phyloP scores from a whole-genome alignment of 2,888 invertebrate genomes.

The Agonopterix heracliana region DNA sequence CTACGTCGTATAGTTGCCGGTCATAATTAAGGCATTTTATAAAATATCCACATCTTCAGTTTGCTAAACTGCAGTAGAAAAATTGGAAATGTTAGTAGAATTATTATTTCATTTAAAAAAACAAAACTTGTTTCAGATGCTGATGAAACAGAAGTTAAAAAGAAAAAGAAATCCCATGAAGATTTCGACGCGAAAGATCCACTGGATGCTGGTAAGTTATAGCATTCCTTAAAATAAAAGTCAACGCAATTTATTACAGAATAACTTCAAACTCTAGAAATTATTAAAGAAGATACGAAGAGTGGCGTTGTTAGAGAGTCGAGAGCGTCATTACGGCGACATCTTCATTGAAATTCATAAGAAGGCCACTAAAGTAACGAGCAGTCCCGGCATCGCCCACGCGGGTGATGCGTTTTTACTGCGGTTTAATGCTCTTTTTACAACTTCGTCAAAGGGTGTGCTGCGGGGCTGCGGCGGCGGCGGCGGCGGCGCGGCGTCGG shows the following conservation, averaged over 20 bases:
- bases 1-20: too few relatives aligned
- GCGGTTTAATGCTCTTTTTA: conserved; percentile 75
- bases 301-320: conserved; percentile 23
- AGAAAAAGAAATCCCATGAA: conserved; percentile 26
- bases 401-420: conserved; percentile 72
- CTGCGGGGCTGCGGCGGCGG: conserved; percentile 30
- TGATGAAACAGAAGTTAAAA: conserved; percentile 25
- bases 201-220: conserved; percentile 27
- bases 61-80: too few relatives aligned
- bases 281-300: conserved; percentile 27
- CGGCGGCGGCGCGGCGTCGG: conserved; percentile 24
- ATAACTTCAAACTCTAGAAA: conserved; percentile 4
- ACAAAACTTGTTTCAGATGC: conserved; percentile 22
- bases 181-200: conserved; percentile 28
- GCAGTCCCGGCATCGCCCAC: conserved; percentile 41
- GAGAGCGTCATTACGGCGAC: conserved; percentile 46
- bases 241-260: not conserved
- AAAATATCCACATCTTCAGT: too few relatives aligned
- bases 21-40: too few relatives aligned
- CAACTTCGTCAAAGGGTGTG: conserved; percentile 72
- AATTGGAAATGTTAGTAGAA: too few relatives aligned
- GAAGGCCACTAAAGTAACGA: conserved; percentile 63
- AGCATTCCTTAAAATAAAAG: not conserved
- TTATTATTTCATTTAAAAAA: too few relatives aligned
- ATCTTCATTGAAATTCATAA: conserved; percentile 75